Evolutionary conservation across 2,797 vertebrate genomes (phyloP).

Genomic region (Scleropages formosus): DNA sequence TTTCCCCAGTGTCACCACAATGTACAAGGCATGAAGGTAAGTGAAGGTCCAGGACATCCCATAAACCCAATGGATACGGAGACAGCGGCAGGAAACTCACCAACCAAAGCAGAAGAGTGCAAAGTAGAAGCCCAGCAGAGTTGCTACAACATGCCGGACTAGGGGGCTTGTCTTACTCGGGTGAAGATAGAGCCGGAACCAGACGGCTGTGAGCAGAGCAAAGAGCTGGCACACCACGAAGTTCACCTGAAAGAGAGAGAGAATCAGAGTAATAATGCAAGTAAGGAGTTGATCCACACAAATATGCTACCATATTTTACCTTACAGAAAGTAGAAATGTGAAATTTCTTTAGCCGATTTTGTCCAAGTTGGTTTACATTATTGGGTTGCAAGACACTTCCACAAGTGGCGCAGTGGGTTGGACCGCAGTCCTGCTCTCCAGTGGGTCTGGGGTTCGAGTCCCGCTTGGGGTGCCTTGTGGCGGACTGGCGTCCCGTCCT

Average conservation of each 20-base stretch:
- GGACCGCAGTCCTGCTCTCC: too few species aligned
- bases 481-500: too few species aligned
- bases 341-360: too few species aligned
- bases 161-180: slow-evolving; percentile 83
- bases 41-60: too few species aligned
- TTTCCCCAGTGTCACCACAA: too few species aligned
- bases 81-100: slow-evolving; percentile 64
- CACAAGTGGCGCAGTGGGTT: too few species aligned
- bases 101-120: slow-evolving; percentile 91
- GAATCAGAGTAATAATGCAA: background rate
- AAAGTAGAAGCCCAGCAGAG: slow-evolving; percentile 83
- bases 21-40: too few species aligned
- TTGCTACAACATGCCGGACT: slow-evolving; percentile 81
- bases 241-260: slow-evolving; percentile 72
- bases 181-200: slow-evolving; percentile 84
- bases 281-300: background rate
- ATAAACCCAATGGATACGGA: too few species aligned
- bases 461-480: too few species aligned
- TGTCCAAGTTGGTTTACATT: too few species aligned
- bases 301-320: background rate
- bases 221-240: slow-evolving; percentile 88
- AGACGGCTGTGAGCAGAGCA: slow-evolving; percentile 81
- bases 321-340: background rate
- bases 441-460: too few species aligned
- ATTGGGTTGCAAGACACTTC: too few species aligned